These are phyloP conservation scores for Euzetes globulus DNA, from an alignment of 2,888 invertebrate species.

Conservation along the genomic window DNA sequence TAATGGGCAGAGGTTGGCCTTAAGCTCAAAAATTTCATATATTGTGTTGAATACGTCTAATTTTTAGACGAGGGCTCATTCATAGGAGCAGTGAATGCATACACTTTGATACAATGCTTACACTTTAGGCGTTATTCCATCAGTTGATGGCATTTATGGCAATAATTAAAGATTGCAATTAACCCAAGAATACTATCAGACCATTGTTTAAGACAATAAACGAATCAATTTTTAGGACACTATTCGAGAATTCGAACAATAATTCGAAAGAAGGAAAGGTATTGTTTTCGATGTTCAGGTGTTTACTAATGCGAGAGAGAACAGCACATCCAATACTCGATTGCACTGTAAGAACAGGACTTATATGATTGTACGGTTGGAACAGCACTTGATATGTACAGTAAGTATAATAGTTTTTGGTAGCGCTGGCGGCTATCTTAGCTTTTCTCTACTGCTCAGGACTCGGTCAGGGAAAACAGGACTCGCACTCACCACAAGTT, in stretches of 20 bases:
- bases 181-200: too few species aligned
- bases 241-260: too few species aligned
- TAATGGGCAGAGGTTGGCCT: slow-evolving; percentile 12
- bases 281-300: neutral
- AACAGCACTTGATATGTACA: neutral
- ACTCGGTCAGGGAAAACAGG: slow-evolving; percentile 19
- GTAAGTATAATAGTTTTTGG: slow-evolving; percentile 1
- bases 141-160: too few species aligned
- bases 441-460: neutral
- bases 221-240: too few species aligned
- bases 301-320: neutral
- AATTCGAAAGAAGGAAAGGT: too few species aligned
- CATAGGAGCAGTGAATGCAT: neutral
- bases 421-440: slow-evolving; percentile 10
- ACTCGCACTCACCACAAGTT: slow-evolving; percentile 8
- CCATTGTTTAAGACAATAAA: too few species aligned
- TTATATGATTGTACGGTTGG: neutral
- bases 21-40: neutral
- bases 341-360: neutral
- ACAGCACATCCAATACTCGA: neutral
- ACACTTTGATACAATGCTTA: too few species aligned
- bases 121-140: too few species aligned
- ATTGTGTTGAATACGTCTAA: slow-evolving; percentile 2
- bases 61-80: neutral
- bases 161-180: too few species aligned